Conservation (phyloP, 2,888 invertebrate genomes). For the Xestia ashworthii region DNA sequence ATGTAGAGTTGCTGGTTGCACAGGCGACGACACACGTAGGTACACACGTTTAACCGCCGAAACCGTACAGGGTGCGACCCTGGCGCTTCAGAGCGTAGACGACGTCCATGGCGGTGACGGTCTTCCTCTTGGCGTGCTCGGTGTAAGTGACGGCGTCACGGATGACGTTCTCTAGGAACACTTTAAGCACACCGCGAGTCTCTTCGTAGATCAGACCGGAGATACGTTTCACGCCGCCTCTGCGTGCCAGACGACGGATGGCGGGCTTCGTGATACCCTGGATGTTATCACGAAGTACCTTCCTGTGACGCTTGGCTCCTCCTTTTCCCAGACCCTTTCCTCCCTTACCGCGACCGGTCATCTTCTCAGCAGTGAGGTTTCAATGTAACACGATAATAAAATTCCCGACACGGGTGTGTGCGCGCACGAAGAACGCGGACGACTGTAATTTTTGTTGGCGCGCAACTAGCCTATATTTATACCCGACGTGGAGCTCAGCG, state of each 20-base stretch:
- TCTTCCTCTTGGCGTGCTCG: conserved; percentile 94
- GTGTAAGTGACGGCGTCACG: conserved; percentile 77
- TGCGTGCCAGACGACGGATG: conserved; percentile 88
- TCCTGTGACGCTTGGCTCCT: conserved; percentile 94
- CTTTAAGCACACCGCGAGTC: conserved; percentile 92
- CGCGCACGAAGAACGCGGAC: conserved; percentile 6
- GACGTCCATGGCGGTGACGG: conserved; percentile 95
- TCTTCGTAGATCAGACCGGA: conserved; percentile 94
- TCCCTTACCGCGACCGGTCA: conserved; percentile 94
- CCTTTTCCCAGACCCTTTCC: conserved; percentile 93
- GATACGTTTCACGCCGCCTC: conserved; percentile 91
- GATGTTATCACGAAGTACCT: conserved; percentile 74
- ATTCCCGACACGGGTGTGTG: not conserved
- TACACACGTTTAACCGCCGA: conserved; percentile 17
- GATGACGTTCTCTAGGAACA: conserved; percentile 89
- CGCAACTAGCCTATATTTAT: not conserved
- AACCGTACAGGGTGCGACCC: conserved; percentile 76
- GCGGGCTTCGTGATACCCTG: conserved; percentile 94
- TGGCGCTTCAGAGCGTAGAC: conserved; percentile 94
- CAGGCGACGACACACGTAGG: not conserved
- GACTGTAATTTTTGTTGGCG: not conserved
- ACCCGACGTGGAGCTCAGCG: not conserved
- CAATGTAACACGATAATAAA: not conserved
- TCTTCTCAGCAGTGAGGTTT: conserved; percentile 70
- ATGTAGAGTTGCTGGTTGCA: conserved; percentile 6